Evolutionary conservation across 2,113 vertebrate species (phyloP).

Genomic region (Crotophaga sulcirostris): DNA sequence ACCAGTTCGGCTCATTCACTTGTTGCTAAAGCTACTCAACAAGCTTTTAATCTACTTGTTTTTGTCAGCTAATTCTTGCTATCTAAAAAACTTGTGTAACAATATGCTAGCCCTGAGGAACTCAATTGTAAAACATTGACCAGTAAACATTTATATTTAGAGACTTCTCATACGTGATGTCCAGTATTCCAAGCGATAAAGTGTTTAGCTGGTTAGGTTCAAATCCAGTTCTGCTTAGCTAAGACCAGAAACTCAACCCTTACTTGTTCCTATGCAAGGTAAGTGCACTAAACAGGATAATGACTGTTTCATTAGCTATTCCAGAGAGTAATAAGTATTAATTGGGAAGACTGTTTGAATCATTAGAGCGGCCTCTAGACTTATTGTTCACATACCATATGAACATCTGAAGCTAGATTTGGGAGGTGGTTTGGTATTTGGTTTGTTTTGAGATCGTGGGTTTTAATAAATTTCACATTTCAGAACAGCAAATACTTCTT

Average conservation of each 20-base stretch:
- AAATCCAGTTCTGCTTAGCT: background rate
- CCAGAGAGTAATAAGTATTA: background rate
- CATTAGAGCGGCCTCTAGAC: background rate
- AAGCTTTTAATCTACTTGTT: background rate
- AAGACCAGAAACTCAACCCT: background rate
- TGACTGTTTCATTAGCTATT: background rate
- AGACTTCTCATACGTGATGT: background rate
- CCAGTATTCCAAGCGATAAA: background rate
- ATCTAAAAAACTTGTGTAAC: background rate
- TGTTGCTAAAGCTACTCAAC: background rate
- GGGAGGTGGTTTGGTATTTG: background rate
- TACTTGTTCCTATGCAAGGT: background rate
- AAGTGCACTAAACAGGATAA: background rate
- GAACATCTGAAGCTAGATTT: background rate
- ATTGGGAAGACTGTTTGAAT: background rate
- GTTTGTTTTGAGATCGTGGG: background rate
- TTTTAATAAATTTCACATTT: background rate
- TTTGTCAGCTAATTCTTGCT: background rate
- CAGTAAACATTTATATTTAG: background rate
- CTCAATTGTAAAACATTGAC: background rate
- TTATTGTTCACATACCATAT: background rate
- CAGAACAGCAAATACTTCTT: background rate
- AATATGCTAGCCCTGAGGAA: background rate
- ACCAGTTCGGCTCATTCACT: background rate
- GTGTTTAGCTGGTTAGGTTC: constrained; percentile 3